A percentile compares a stretch with the other conserved stretches of the same genome.
These are phyloP conservation scores for Smutsia temminckii DNA, from an alignment of 2,797 vertebrate species.

Conservation along the genomic window DNA sequence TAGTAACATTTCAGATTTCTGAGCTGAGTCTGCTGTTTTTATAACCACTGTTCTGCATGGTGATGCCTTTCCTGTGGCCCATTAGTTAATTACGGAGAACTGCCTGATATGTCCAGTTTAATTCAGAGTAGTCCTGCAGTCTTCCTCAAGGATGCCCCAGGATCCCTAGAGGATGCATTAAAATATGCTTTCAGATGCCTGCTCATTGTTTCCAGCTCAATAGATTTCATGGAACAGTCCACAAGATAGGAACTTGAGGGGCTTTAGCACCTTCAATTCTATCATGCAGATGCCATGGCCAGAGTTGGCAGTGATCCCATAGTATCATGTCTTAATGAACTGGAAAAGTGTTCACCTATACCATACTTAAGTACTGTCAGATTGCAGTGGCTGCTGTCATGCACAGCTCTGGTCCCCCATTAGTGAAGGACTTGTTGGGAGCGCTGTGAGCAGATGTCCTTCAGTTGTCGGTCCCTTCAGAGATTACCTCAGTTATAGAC, in stretches of 20 bases:
- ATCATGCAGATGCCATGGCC: neutral
- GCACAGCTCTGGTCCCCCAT: neutral
- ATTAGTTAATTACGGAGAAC: constrained; percentile 23
- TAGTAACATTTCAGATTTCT: constrained; percentile 35
- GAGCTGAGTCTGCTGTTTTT: constrained; percentile 24
- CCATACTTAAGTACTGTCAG: neutral
- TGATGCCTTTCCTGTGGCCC: neutral
- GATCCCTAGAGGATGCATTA: neutral
- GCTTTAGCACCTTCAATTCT: neutral
- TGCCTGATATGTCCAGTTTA: neutral
- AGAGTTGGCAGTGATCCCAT: neutral
- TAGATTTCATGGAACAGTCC: neutral
- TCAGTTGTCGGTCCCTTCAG: neutral
- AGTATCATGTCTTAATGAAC: neutral
- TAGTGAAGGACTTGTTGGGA: neutral
- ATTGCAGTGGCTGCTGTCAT: neutral
- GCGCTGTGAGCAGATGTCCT: neutral
- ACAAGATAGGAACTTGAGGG: neutral
- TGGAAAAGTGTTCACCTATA: neutral
- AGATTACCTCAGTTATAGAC: neutral
- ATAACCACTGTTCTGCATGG: neutral
- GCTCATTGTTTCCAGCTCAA: neutral
- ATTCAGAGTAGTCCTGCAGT: neutral
- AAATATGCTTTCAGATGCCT: neutral
- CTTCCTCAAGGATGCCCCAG: neutral